Evolutionary conservation across 2,113 vertebrate genomes (phyloP).

Genomic region (Perognathus longimembris): DNA sequence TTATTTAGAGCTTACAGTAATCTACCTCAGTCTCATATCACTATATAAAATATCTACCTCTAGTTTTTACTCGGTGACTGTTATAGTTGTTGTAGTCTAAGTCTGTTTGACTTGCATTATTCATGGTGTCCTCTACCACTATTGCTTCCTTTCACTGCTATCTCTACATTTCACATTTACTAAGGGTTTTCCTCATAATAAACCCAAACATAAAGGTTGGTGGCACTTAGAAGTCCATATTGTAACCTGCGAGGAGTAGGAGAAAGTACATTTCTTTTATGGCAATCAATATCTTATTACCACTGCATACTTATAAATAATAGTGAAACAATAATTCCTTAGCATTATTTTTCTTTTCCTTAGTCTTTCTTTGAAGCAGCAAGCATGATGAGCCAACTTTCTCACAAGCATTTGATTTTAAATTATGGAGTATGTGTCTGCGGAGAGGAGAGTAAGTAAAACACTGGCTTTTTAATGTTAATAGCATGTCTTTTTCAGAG

Average conservation of each 20-base stretch:
- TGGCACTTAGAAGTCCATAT: not conserved
- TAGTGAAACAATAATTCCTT: constrained; percentile 7
- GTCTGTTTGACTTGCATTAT: not conserved
- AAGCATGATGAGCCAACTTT: constrained; percentile 99
- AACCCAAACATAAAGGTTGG: not conserved
- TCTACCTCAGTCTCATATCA: not conserved
- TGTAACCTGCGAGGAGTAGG: not conserved
- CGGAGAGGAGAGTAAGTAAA: constrained; percentile 96
- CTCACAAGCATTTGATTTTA: constrained; percentile 96
- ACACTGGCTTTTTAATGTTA: constrained; percentile 34
- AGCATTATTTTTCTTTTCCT: constrained; percentile 55
- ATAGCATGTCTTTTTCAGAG: not conserved
- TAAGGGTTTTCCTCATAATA: not conserved
- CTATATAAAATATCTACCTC: not conserved
- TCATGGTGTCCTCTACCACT: not conserved
- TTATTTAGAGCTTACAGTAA: not conserved
- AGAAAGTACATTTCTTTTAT: not conserved
- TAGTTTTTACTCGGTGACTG: not conserved
- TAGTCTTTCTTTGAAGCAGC: constrained; percentile 99
- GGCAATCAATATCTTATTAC: not conserved
- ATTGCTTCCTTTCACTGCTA: not conserved
- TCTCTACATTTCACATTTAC: constrained; percentile 12
- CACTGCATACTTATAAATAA: not conserved
- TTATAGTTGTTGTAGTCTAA: not conserved
- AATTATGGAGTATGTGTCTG: constrained; percentile 98